Evolutionary conservation across 2,888 invertebrate genomes (phyloP), one percentile per base, ranked within the genome.

Genomic region (Macaria notata): DNA sequence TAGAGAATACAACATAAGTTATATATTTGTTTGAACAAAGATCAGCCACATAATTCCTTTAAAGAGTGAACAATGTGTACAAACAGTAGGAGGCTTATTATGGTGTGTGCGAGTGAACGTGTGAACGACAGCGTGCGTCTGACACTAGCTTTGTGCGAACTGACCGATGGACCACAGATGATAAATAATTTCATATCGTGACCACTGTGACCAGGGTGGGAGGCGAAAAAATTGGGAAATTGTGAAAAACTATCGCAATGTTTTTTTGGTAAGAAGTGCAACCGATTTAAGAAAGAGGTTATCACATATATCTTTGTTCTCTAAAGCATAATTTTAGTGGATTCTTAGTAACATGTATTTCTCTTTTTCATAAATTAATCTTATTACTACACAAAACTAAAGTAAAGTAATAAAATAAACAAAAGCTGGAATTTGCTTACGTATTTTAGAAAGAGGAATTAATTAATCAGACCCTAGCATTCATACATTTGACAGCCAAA

Each of bases 51-150:
- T 36, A 36, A 36, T 4, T 36, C 33, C 33, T 36, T 36, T 36
- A 7, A 36, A 36, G 33, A 36, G 7, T 36, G 33, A 36, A 36
- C 33, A 49, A 54, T 42, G 47, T 46, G 48, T 53, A 49, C 43
- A 58, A 73, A 71, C 79, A 69, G 72, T 74, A 70, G 78, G 76
- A 76, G 76, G 78, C 78, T 81, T 81, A 81, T 81, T 81, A 79
- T 67, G 63, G 63, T 49, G 46, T 54, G 42, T 49, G 44, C 45
- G 49, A 51, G 57, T 54, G 56, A 62, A 59, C 71, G 76, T 81
- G 81, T 70, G 81, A 83, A 79, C 66, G 44, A 31, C 63, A 61
- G 76, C 58, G 74, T 83, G 82, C 63, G 66, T 69, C 66, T 75
- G 79, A 79, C 79, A 76, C 57, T 45, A 54, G 64, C 64, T 69